These are phyloP conservation scores for Palaemon carinicauda DNA, from an alignment of 1,140 invertebrate genomes.

Conservation along the genomic window DNA sequence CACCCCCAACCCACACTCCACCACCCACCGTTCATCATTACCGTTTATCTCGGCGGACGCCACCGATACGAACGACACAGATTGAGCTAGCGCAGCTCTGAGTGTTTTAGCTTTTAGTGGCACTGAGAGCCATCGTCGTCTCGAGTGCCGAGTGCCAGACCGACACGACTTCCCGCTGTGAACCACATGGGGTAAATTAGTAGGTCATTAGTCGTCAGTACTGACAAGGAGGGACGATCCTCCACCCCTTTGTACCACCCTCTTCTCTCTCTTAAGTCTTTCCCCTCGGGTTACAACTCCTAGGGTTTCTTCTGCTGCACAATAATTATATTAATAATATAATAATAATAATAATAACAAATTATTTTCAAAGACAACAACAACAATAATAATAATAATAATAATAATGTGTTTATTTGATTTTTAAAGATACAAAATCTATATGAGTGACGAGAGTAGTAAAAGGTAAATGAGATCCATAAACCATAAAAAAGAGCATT, in stretches of 20 bases:
- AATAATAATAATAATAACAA: too few species aligned
- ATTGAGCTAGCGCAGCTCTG: background rate
- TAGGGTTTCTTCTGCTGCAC: too few species aligned
- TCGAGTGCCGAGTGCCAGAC: conserved; percentile 33
- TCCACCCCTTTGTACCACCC: background rate
- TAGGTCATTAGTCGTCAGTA: conserved; percentile 49
- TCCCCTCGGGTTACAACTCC: background rate
- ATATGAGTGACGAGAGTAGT: too few species aligned
- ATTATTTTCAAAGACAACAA: too few species aligned
- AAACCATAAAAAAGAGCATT: too few species aligned
- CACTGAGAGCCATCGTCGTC: background rate
- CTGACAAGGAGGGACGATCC: conserved; percentile 39
- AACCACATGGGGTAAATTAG: conserved; percentile 54
- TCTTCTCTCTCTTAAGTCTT: background rate
- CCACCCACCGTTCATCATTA: background rate
- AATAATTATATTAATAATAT: too few species aligned
- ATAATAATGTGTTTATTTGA: too few species aligned
- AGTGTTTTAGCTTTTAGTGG: conserved; percentile 41
- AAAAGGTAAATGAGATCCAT: too few species aligned
- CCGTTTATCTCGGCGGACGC: background rate
- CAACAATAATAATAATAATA: too few species aligned
- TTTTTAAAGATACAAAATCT: too few species aligned
- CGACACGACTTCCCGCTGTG: conserved; percentile 48
- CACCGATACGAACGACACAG: too few species aligned
- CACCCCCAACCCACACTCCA: too few species aligned